Evolutionary conservation across 1,140 invertebrate species (phyloP).

Genomic region (Anadara kagoshimensis): DNA sequence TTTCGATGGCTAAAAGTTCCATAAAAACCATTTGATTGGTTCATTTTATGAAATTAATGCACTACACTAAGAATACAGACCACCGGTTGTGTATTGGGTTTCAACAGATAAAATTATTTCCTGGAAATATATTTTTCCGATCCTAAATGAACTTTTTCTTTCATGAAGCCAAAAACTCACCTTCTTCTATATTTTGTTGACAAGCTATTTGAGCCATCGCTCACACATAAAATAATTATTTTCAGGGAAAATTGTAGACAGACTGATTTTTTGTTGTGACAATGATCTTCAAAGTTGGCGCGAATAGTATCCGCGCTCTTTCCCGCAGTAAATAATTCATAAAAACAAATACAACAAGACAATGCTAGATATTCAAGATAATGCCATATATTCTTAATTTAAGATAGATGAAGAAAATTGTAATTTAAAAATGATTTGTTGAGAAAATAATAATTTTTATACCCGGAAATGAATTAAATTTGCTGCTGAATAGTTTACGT

Average conservation of each 20-base stretch:
- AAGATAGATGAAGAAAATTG: too few species aligned
- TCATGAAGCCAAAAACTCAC: background rate
- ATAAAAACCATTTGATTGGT: too few species aligned
- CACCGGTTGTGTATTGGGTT: too few species aligned
- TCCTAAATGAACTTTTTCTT: background rate
- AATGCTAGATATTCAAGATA: background rate
- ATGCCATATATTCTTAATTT: too few species aligned
- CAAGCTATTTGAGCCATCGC: constrained; percentile 23
- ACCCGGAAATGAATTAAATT: background rate
- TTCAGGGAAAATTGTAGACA: background rate
- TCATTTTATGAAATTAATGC: too few species aligned
- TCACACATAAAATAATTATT: background rate
- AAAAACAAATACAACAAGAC: constrained; percentile 4
- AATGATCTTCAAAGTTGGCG: constrained; percentile 22
- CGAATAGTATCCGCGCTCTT: constrained; percentile 9
- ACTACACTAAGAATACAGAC: too few species aligned
- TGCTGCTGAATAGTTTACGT: constrained; percentile 8
- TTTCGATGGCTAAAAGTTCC: too few species aligned
- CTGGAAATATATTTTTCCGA: background rate
- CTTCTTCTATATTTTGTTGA: constrained; percentile 15
- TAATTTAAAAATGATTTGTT: too few species aligned
- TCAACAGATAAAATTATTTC: too few species aligned
- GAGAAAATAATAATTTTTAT: background rate
- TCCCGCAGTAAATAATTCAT: background rate
- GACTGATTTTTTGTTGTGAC: background rate